A percentile compares a stretch with the other conserved stretches of the same genome.
Evolutionary conservation across 2,113 vertebrate genomes (phyloP).

Genomic region (Lampris incognitus): DNA sequence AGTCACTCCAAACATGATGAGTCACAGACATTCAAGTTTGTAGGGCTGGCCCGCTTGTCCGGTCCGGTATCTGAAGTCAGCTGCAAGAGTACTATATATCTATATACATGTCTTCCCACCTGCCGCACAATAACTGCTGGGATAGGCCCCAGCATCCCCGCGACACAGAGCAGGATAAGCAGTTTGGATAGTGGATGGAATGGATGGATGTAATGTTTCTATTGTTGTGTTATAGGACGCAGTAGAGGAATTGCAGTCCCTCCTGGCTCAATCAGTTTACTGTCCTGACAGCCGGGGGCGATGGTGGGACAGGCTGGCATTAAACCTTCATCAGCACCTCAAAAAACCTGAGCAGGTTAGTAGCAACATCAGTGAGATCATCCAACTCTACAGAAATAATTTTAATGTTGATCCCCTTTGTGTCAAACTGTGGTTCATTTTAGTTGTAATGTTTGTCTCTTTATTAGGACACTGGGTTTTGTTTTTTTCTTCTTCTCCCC

Average conservation of each 20-base stretch:
- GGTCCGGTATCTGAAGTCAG: neutral
- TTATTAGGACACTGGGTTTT: neutral
- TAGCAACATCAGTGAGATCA: slow-evolving; percentile 7
- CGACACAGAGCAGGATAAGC: no score
- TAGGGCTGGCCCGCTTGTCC: no score
- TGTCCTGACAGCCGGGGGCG: slow-evolving; percentile 92
- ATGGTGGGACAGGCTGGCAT: slow-evolving; percentile 96
- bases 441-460: neutral
- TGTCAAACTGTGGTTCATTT: neutral
- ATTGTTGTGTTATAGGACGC: slow-evolving; percentile 84
- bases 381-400: neutral
- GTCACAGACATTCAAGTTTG: no score
- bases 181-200: no score
- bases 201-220: neutral
- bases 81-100: neutral
- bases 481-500: neutral
- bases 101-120: neutral
- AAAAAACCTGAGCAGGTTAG: slow-evolving; percentile 86
- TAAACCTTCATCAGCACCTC: slow-evolving; percentile 95
- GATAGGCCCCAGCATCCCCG: no score
- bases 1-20: no score
- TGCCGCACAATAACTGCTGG: no score
- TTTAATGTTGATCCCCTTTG: neutral
- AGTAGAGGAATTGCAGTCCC: slow-evolving; percentile 83
- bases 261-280: slow-evolving; percentile 88